A percentile compares a stretch with the other conserved stretches of the same genome.
Conservation (phyloP, 2,113 vertebrate species). For the Salvelinus namaycush region DNA sequence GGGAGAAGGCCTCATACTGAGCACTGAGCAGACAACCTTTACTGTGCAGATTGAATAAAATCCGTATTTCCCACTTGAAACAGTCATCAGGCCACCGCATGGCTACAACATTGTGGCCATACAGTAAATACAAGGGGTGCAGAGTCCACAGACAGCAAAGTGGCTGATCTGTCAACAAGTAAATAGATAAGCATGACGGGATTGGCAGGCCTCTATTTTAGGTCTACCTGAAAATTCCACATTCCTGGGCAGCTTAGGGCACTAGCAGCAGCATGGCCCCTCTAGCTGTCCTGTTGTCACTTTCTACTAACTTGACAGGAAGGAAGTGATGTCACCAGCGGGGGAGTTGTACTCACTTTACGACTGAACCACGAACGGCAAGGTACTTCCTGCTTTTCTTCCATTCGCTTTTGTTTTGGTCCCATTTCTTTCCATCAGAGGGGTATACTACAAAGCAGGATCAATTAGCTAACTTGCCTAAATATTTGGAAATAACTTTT, state of each 20-base stretch:
- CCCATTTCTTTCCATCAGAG: conserved; percentile 5
- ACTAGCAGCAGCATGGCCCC: not conserved
- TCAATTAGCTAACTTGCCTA: too few relatives aligned
- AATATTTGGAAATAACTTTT: too few relatives aligned
- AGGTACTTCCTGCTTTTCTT: conserved; percentile 58
- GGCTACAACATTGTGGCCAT: too few relatives aligned
- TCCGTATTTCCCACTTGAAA: not conserved
- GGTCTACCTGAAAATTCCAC: not conserved
- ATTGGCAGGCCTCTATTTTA: not conserved
- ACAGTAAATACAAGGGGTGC: too few relatives aligned
- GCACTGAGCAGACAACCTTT: not conserved
- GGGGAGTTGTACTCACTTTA: conserved; percentile 37
- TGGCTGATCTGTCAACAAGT: not conserved
- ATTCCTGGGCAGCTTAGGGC: not conserved
- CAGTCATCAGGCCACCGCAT: too few relatives aligned
- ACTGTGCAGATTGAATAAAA: not conserved
- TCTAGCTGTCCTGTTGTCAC: conserved; percentile 10
- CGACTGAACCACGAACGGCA: conserved; percentile 54
- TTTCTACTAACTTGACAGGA: conserved; percentile 35
- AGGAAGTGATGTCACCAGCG: conserved; percentile 51
- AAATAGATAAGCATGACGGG: conserved; percentile 10
- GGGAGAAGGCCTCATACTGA: not conserved
- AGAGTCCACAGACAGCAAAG: not conserved
- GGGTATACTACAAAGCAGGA: too few relatives aligned
- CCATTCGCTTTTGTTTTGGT: conserved; percentile 13